Conservation (phyloP, 2,888 invertebrate genomes). For the Melinaea menophilus region DNA sequence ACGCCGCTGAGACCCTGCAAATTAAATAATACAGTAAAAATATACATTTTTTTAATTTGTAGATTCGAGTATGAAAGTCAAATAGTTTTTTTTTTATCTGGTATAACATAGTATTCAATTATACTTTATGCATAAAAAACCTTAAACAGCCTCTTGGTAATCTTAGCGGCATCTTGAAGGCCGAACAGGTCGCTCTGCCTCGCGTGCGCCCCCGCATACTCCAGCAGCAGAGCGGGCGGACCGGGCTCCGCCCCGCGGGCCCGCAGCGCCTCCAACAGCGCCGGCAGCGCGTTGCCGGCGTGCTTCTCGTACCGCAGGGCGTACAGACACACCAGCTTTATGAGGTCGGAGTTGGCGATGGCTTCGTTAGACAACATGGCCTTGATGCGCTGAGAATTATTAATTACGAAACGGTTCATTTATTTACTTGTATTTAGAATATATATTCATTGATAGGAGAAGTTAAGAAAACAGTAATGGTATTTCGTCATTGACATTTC, state of each 20-base stretch:
- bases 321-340: slow-evolving; percentile 94
- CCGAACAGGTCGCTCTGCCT: slow-evolving; percentile 91
- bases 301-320: slow-evolving; percentile 95
- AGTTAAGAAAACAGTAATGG: no score
- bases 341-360: slow-evolving; percentile 86
- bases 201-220: slow-evolving; percentile 91
- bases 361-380: slow-evolving; percentile 86
- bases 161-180: slow-evolving; percentile 89
- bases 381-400: slow-evolving; percentile 81
- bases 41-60: no score
- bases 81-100: no score
- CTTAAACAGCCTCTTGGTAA: slow-evolving; percentile 93
- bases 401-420: no score
- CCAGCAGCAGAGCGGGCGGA: slow-evolving; percentile 82
- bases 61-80: no score
- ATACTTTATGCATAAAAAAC: slow-evolving; percentile 47
- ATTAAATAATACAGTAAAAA: neutral
- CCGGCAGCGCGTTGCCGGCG: slow-evolving; percentile 85
- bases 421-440: no score
- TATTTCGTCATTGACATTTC: no score
- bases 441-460: no score
- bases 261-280: slow-evolving; percentile 85
- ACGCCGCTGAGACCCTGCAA: slow-evolving; percentile 91
- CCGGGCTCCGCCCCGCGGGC: slow-evolving; percentile 79
- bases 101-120: no score